Conservation (phyloP, 2,888 invertebrate genomes). For the Girardia tigrina region DNA sequence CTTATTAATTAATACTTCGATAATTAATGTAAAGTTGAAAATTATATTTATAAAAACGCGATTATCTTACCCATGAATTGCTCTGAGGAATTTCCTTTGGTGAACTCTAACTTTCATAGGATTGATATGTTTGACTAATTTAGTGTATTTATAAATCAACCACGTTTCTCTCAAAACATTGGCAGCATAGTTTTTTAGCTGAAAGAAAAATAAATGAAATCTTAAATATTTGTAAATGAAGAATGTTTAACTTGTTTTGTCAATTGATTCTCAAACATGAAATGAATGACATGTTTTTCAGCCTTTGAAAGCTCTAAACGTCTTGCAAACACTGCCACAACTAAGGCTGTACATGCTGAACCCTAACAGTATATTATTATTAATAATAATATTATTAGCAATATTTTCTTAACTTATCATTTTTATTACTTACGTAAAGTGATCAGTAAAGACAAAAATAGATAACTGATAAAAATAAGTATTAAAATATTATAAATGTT, state of each 20-base stretch:
- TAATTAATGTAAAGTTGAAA: too few relatives aligned
- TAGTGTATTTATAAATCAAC: slow-evolving; percentile 98
- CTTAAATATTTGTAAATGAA: neutral
- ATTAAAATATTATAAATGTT: too few relatives aligned
- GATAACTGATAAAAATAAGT: too few relatives aligned
- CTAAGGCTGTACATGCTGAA: slow-evolving; percentile 82
- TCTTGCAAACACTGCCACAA: slow-evolving; percentile 95
- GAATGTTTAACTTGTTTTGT: slow-evolving; percentile 75
- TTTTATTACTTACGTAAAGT: too few relatives aligned
- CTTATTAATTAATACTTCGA: too few relatives aligned
- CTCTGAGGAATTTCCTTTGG: slow-evolving; percentile 94
- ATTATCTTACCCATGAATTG: slow-evolving; percentile 97
- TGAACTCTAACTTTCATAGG: slow-evolving; percentile 87
- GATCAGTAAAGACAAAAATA: too few relatives aligned
- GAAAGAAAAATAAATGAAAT: slow-evolving; percentile 40
- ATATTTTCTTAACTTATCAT: too few relatives aligned
- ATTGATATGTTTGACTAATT: slow-evolving; percentile 88
- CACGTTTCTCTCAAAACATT: slow-evolving; percentile 98
- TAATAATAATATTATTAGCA: too few relatives aligned
- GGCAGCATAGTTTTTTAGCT: slow-evolving; percentile 98
- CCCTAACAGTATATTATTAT: too few relatives aligned
- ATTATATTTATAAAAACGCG: too few relatives aligned
- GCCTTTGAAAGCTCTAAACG: slow-evolving; percentile 96
- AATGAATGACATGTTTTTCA: slow-evolving; percentile 99
- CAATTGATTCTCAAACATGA: slow-evolving; percentile 99